Conservation (phyloP, 2,113 vertebrate species). For the Phaethon lepturus region DNA sequence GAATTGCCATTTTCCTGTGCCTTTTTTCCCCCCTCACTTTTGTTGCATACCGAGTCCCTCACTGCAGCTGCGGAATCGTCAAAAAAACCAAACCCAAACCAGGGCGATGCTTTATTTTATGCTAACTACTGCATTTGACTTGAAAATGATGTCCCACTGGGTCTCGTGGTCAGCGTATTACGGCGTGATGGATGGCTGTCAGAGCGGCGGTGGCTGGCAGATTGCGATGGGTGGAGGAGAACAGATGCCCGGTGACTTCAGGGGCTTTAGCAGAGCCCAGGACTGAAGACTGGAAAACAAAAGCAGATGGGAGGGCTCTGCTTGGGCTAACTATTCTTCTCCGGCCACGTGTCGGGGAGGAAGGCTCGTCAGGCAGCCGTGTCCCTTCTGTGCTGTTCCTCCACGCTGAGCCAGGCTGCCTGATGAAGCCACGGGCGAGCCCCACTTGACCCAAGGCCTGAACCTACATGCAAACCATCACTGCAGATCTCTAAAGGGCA, state of each 20-base stretch:
- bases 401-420: not conserved
- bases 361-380: not conserved
- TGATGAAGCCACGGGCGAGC: not conserved
- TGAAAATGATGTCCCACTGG: conserved; percentile 83
- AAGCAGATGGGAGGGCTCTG: conserved; percentile 77
- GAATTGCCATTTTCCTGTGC: conserved; percentile 78
- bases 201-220: conserved; percentile 74
- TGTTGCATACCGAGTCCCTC: conserved; percentile 78
- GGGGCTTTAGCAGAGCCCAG: conserved; percentile 74
- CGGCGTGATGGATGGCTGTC: conserved; percentile 90
- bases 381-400: conserved; percentile 42
- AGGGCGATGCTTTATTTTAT: conserved; percentile 81
- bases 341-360: not conserved
- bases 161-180: conserved; percentile 84
- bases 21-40: conserved; percentile 70
- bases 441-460: not conserved
- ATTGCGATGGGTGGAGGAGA: conserved; percentile 84
- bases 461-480: not conserved
- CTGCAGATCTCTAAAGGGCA: not conserved
- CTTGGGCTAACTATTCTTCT: conserved; percentile 61
- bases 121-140: conserved; percentile 82
- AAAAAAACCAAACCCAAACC: conserved; percentile 14
- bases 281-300: conserved; percentile 76
- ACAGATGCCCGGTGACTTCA: conserved; percentile 84
- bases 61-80: conserved; percentile 78